Percentiles rank a stretch among this genome's conserved stretches.
Evolutionary conservation across 2,888 invertebrate genomes (phyloP).

Genomic region (Heliconius ismenius): DNA sequence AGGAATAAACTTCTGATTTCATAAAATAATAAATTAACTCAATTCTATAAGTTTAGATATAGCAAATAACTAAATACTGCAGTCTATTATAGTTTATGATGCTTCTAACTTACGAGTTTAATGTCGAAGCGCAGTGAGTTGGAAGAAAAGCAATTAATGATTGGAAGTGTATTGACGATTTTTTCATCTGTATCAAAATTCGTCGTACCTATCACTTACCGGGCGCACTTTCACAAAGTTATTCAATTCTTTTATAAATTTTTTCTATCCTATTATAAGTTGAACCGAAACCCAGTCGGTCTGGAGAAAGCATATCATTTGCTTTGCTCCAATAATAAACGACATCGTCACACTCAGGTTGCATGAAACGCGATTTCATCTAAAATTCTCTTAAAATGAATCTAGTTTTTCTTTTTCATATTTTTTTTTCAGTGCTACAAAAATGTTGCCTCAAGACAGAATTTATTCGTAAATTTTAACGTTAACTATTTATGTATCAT

Average conservation of each 20-base stretch:
- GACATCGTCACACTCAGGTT: slow-evolving; percentile 60
- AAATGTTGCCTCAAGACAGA: not conserved
- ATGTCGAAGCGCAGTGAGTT: not conserved
- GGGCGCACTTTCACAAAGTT: slow-evolving; percentile 38
- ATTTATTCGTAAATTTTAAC: not conserved
- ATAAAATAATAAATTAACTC: no score
- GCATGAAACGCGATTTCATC: slow-evolving; percentile 45
- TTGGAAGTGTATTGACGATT: not conserved
- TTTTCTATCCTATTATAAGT: slow-evolving; percentile 37
- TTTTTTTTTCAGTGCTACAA: not conserved
- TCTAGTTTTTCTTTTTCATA: not conserved
- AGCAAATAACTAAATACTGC: no score
- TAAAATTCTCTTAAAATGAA: slow-evolving; percentile 22
- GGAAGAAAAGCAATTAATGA: not conserved
- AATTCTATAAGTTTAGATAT: no score
- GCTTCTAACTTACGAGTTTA: no score
- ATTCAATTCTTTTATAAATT: slow-evolving; percentile 30
- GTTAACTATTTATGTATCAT: not conserved
- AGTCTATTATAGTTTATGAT: no score
- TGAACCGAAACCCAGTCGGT: slow-evolving; percentile 42
- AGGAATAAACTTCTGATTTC: no score
- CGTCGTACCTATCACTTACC: slow-evolving; percentile 10
- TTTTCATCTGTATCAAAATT: slow-evolving; percentile 18
- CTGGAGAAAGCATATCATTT: slow-evolving; percentile 69
- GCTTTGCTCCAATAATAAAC: slow-evolving; percentile 70